Conservation (phyloP, 2,797 vertebrate species). For the Catamblyrhynchus diadema region DNA sequence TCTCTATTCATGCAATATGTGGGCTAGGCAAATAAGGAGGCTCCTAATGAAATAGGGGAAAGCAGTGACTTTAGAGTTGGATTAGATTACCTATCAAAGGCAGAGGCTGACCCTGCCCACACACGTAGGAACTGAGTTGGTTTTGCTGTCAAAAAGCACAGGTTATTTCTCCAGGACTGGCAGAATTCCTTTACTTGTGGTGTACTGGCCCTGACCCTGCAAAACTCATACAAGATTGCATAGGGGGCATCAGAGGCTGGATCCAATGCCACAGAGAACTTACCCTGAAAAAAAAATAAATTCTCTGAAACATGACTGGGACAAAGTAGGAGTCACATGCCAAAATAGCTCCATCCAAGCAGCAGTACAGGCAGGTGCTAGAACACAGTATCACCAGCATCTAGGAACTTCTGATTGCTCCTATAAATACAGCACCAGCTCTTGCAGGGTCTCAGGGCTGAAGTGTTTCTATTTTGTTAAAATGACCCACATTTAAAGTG, state of each 20-base stretch:
- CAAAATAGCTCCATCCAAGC: neutral
- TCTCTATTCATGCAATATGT: neutral
- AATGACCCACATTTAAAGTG: constrained; percentile 16
- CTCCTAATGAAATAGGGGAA: neutral
- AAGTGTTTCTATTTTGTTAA: neutral
- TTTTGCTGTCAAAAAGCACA: neutral
- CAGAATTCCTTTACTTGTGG: neutral
- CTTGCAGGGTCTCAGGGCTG: neutral
- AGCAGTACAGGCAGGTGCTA: neutral
- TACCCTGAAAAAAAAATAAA: neutral
- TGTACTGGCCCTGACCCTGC: neutral
- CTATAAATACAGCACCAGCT: neutral
- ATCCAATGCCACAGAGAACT: neutral
- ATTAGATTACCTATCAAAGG: neutral
- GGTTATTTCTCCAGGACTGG: neutral
- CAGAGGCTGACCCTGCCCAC: neutral
- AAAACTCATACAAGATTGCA: neutral
- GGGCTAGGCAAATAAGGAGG: neutral
- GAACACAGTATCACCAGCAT: neutral
- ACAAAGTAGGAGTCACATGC: neutral
- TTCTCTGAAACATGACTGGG: neutral
- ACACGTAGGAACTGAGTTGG: neutral
- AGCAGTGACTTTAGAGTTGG: neutral
- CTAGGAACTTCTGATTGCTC: neutral
- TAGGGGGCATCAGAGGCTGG: neutral